These are phyloP conservation scores for Ophraella communa DNA, from an alignment of 2,888 invertebrate genomes.

Conservation along the genomic window DNA sequence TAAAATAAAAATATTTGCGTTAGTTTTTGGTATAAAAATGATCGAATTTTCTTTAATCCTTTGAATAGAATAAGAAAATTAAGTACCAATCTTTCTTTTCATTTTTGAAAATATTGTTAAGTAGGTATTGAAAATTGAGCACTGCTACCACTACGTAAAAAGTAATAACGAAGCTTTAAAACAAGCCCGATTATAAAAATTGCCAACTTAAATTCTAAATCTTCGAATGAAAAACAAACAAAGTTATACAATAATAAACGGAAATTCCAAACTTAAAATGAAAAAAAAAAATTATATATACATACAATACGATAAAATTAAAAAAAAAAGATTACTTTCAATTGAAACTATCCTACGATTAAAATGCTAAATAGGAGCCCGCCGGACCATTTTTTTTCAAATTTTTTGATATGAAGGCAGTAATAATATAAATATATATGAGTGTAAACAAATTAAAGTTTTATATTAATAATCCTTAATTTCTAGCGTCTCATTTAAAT, in stretches of 20 bases:
- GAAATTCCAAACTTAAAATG: not conserved
- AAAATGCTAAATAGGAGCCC: slow-evolving; percentile 26
- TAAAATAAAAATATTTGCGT: no score
- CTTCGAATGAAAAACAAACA: slow-evolving; percentile 5
- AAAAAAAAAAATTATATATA: no score
- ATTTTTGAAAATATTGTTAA: not conserved
- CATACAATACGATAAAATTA: not conserved
- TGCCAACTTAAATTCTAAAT: slow-evolving; percentile 19
- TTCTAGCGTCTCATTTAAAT: slow-evolving; percentile 18
- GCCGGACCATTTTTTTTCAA: not conserved
- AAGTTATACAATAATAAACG: not conserved
- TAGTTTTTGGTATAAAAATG: no score
- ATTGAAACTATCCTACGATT: slow-evolving; percentile 14
- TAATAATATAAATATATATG: slow-evolving; percentile 40
- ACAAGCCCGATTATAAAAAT: slow-evolving; percentile 31
- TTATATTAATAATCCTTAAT: not conserved
- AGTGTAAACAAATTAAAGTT: slow-evolving; percentile 21
- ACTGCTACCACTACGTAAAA: slow-evolving; percentile 1
- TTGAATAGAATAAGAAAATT: no score
- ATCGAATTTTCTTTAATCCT: no score
- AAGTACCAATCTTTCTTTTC: not conserved
- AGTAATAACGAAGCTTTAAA: slow-evolving; percentile 35
- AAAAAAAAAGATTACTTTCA: slow-evolving; percentile 2
- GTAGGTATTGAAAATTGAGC: not conserved
- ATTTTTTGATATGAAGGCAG: slow-evolving; percentile 47